Evolutionary conservation across 1,140 invertebrate species (phyloP).

Genomic region (Eueides isabella): DNA sequence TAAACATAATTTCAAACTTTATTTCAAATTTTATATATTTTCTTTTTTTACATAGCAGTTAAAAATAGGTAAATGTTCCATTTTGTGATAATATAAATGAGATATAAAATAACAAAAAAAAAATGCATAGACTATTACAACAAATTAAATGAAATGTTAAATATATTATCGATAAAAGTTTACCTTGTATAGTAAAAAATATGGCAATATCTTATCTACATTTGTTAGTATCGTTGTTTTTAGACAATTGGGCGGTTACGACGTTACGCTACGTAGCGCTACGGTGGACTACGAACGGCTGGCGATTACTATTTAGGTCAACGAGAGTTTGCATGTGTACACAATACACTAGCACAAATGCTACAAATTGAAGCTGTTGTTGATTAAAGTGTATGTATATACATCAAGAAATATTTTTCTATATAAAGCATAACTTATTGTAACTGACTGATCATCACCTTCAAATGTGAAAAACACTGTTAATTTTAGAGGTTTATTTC

Average conservation of each 20-base stretch:
- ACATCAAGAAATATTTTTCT: too few relatives aligned
- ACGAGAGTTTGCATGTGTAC: slow-evolving; percentile 40
- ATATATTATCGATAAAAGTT: slow-evolving; percentile 15
- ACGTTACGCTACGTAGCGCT: slow-evolving; percentile 44
- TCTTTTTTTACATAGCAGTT: too few relatives aligned
- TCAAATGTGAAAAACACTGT: slow-evolving; percentile 36
- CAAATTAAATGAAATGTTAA: not conserved
- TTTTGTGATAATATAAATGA: not conserved
- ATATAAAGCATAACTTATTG: not conserved
- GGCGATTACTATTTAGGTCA: slow-evolving; percentile 43
- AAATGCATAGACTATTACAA: not conserved
- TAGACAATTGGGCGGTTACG: slow-evolving; percentile 34
- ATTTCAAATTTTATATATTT: too few relatives aligned
- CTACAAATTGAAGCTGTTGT: not conserved
- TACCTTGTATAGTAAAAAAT: slow-evolving; percentile 11
- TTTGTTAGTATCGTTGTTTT: slow-evolving; percentile 15
- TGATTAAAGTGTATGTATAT: too few relatives aligned
- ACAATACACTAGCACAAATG: slow-evolving; percentile 2
- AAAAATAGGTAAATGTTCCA: too few relatives aligned
- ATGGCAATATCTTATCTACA: slow-evolving; percentile 25
- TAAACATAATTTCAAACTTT: too few relatives aligned
- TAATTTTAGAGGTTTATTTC: slow-evolving; percentile 49
- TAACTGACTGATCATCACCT: not conserved
- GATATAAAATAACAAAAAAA: not conserved
- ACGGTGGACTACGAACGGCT: slow-evolving; percentile 45